phyloP scores from a whole-genome alignment of 2,888 invertebrate genomes.

The Thymelicus lineola region DNA sequence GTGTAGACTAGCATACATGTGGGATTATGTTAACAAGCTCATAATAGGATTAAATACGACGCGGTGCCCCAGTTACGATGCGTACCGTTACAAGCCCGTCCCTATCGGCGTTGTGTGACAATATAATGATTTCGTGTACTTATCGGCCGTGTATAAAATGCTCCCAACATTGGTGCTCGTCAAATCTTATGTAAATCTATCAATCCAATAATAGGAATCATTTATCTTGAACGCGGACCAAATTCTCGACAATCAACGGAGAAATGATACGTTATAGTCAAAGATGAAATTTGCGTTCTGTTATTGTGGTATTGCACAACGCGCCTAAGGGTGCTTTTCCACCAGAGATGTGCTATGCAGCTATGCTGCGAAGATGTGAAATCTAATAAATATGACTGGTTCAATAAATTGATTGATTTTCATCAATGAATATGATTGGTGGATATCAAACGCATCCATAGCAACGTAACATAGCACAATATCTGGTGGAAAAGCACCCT shows the following conservation, averaged over 20 bases:
- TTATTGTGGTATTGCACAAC: constrained; percentile 54
- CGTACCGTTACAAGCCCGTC: constrained; percentile 73
- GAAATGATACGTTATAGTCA: constrained; percentile 45
- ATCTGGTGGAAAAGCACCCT: too few species aligned
- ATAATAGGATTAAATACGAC: constrained; percentile 80
- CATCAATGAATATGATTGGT: too few species aligned
- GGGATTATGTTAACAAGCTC: constrained; percentile 79
- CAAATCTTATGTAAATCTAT: constrained; percentile 60
- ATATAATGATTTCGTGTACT: constrained; percentile 77
- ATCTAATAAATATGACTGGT: too few species aligned
- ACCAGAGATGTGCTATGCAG: too few species aligned
- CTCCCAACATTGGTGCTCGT: constrained; percentile 54
- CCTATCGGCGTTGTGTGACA: constrained; percentile 70
- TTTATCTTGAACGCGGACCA: constrained; percentile 38
- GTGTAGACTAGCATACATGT: constrained; percentile 61
- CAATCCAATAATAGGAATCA: constrained; percentile 54
- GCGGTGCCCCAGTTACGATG: constrained; percentile 72
- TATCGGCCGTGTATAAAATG: constrained; percentile 61
- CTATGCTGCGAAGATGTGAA: too few species aligned
- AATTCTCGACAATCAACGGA: constrained; percentile 34
- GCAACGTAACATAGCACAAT: too few species aligned
- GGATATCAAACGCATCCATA: too few species aligned
- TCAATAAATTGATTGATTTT: too few species aligned
- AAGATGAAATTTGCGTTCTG: constrained; percentile 63
- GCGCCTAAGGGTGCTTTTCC: too few species aligned